Evolutionary conservation across 2,888 invertebrate species (phyloP).

Genomic region (Neuroscelio doddi): DNA sequence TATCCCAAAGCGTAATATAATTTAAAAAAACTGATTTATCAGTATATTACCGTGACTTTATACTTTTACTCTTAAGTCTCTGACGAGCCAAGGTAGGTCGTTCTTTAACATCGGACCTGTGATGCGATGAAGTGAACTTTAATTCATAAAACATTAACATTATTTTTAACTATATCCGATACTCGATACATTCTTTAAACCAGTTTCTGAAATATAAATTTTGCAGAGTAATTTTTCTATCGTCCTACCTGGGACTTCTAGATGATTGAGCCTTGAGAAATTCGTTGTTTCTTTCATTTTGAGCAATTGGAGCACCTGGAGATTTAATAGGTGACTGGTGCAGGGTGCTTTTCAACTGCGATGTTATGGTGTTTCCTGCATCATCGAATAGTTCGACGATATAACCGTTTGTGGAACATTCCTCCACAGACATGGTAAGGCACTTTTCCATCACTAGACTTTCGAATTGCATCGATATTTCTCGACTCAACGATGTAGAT

Average conservation of each 20-base stretch:
- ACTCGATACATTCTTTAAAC: neutral
- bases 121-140: slow-evolving; percentile 32
- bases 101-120: slow-evolving; percentile 54
- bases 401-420: slow-evolving; percentile 74
- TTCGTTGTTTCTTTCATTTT: slow-evolving; percentile 11
- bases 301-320: neutral
- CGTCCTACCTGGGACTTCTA: slow-evolving; percentile 33
- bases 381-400: slow-evolving; percentile 78
- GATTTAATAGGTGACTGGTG: slow-evolving; percentile 10
- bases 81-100: slow-evolving; percentile 50
- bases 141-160: slow-evolving; percentile 3
- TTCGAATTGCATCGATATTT: slow-evolving; percentile 78
- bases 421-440: slow-evolving; percentile 76
- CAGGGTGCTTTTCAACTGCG: slow-evolving; percentile 8
- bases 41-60: slow-evolving; percentile 57
- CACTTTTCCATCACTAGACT: slow-evolving; percentile 80
- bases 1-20: slow-evolving; percentile 8
- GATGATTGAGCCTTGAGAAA: slow-evolving; percentile 3
- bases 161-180: slow-evolving; percentile 4
- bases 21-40: slow-evolving; percentile 16
- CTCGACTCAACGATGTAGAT: slow-evolving; percentile 75
- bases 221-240: neutral
- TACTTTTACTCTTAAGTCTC: slow-evolving; percentile 54
- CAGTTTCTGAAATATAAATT: neutral
- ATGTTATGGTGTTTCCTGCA: slow-evolving; percentile 10